Evolutionary conservation across 2,797 vertebrate genomes (phyloP).

Genomic region (Lagorchestes hirsutus): DNA sequence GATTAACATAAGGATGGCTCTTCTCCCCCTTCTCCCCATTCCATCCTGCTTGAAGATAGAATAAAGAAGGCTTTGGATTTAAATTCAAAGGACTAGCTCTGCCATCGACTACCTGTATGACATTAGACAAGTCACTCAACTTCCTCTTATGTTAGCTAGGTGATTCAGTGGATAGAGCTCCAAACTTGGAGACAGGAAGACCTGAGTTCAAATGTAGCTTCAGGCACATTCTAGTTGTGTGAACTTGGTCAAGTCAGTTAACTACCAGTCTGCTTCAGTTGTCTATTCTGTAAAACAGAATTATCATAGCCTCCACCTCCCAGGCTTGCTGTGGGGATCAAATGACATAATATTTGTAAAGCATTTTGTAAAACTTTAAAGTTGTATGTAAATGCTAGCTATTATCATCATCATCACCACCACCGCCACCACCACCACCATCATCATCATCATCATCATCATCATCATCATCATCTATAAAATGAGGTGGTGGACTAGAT

Average conservation of each 20-base stretch:
- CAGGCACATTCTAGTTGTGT: neutral
- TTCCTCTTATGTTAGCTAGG: neutral
- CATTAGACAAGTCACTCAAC: neutral
- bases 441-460: too few species aligned
- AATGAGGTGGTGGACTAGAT: neutral
- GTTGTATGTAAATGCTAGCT: neutral
- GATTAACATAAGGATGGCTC: neutral
- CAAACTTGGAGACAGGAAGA: neutral
- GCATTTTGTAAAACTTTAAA: neutral
- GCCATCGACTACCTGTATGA: neutral
- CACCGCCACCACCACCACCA: too few species aligned
- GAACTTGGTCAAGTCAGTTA: neutral
- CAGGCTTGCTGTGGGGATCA: neutral
- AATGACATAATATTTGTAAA: conserved; percentile 8
- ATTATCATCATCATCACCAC: neutral
- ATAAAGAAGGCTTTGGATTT: neutral
- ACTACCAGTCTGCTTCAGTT: conserved; percentile 1
- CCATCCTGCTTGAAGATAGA: neutral
- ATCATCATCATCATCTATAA: neutral
- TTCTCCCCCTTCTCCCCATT: too few species aligned
- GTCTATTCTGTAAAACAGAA: neutral
- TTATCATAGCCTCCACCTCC: neutral
- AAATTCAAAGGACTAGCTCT: neutral
- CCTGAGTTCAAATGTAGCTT: neutral
- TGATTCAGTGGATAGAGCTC: neutral